A percentile compares a stretch with the other conserved stretches of the same genome.
These are phyloP conservation scores for Caenorhabditis sp. DNA, from an alignment of 2,888 invertebrate genomes.

Conservation along the genomic window DNA sequence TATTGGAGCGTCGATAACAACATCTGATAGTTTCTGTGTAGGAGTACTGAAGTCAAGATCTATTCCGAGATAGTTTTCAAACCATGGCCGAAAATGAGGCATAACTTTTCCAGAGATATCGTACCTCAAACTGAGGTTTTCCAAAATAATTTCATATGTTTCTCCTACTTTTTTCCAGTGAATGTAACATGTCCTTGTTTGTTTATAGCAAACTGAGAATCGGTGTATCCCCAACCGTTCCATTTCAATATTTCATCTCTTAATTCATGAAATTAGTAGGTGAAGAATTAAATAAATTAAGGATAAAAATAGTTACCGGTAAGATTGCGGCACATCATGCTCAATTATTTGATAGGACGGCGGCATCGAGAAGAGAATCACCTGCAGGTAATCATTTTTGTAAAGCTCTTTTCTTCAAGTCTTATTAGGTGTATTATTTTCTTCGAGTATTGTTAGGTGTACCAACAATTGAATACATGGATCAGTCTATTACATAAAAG, in stretches of 20 bases:
- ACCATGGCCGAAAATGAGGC: conserved; percentile 89
- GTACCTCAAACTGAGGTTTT: conserved; percentile 80
- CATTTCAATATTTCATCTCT: conserved; percentile 85
- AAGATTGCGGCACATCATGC: conserved; percentile 59
- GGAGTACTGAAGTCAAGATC: conserved; percentile 76
- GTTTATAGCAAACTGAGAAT: conserved; percentile 88
- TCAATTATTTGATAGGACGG: conserved; percentile 51
- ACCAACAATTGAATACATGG: too few species aligned
- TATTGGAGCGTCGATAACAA: conserved; percentile 84
- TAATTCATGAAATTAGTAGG: neutral
- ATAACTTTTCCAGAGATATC: conserved; percentile 82
- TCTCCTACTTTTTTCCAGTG: conserved; percentile 87
- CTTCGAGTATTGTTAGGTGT: too few species aligned
- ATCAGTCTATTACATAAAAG: too few species aligned
- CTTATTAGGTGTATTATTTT: too few species aligned
- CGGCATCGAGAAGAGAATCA: too few species aligned
- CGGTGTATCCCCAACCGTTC: conserved; percentile 99
- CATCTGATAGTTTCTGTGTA: conserved; percentile 82
- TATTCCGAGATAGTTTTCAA: conserved; percentile 85
- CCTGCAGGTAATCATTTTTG: too few species aligned
- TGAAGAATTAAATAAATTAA: conserved; percentile 2
- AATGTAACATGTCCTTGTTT: conserved; percentile 84
- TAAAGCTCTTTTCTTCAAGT: too few species aligned
- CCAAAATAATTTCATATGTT: too few species aligned
- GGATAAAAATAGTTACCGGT: conserved; percentile 31